These are phyloP conservation scores for Crotophaga sulcirostris DNA, from an alignment of 2,113 vertebrate genomes.

Conservation along the genomic window DNA sequence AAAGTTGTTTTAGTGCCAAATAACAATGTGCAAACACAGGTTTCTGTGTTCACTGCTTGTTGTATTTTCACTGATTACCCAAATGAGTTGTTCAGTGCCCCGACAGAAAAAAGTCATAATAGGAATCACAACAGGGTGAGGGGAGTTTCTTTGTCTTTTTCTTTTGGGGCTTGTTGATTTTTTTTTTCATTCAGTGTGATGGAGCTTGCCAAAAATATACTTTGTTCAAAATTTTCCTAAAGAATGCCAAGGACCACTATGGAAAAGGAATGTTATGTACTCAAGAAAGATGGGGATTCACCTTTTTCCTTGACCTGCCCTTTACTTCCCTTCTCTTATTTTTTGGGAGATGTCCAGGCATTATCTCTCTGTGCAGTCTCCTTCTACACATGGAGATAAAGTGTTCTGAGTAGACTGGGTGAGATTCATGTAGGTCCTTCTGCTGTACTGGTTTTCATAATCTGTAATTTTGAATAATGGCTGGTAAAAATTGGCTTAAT, in stretches of 20 bases:
- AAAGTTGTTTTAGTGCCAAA: neutral
- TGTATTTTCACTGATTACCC: neutral
- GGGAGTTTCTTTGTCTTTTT: too few species aligned
- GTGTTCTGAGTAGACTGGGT: neutral
- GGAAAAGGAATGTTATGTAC: neutral
- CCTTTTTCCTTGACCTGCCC: neutral
- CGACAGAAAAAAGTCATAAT: neutral
- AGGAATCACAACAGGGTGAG: neutral
- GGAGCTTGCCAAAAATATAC: too few species aligned
- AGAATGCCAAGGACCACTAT: neutral
- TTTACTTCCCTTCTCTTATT: neutral
- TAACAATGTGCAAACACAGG: neutral
- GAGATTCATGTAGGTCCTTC: neutral
- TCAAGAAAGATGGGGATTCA: neutral
- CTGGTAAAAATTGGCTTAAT: neutral
- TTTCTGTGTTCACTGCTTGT: neutral
- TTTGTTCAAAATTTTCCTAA: too few species aligned
- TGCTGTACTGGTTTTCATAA: neutral
- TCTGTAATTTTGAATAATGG: neutral
- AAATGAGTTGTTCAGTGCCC: neutral
- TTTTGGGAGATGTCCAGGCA: neutral
- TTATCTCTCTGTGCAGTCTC: neutral
- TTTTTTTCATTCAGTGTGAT: too few species aligned
- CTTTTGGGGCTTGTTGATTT: too few species aligned
- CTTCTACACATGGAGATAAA: neutral